A percentile compares a stretch with the other conserved stretches of the same genome.
Conservation (phyloP, 2,888 invertebrate genomes). For the Apamea sordens region DNA sequence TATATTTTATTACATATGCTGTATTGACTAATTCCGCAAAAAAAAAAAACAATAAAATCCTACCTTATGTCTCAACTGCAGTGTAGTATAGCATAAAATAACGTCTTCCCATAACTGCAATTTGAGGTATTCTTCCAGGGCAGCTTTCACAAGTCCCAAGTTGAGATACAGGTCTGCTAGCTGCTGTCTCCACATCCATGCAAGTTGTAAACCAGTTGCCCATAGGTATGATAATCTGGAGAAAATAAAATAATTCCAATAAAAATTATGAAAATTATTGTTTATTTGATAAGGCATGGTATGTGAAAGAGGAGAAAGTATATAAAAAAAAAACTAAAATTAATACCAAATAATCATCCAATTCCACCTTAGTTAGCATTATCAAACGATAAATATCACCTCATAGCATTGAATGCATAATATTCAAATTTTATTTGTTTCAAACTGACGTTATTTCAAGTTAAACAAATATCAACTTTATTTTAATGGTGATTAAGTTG, state of each 20-base stretch:
- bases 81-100: constrained; percentile 96
- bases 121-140: constrained; percentile 94
- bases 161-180: constrained; percentile 95
- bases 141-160: constrained; percentile 95
- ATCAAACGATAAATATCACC: not conserved
- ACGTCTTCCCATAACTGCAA: constrained; percentile 97
- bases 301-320: not conserved
- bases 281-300: not conserved
- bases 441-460: no score
- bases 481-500: no score
- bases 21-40: not conserved
- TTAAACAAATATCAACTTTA: no score
- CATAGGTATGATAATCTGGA: constrained; percentile 92
- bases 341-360: not conserved
- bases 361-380: not conserved
- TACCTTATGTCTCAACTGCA: constrained; percentile 96
- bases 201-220: constrained; percentile 92
- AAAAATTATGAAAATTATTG: not conserved
- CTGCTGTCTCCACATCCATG: constrained; percentile 94
- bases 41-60: not conserved
- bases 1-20: not conserved
- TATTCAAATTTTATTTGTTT: no score
- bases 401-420: not conserved
- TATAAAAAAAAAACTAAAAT: not conserved
- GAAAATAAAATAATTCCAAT: not conserved